Base-by-base conservation (phyloP, 2,797 vertebrate genomes). In the Phyllotis vaccarum region DNA sequence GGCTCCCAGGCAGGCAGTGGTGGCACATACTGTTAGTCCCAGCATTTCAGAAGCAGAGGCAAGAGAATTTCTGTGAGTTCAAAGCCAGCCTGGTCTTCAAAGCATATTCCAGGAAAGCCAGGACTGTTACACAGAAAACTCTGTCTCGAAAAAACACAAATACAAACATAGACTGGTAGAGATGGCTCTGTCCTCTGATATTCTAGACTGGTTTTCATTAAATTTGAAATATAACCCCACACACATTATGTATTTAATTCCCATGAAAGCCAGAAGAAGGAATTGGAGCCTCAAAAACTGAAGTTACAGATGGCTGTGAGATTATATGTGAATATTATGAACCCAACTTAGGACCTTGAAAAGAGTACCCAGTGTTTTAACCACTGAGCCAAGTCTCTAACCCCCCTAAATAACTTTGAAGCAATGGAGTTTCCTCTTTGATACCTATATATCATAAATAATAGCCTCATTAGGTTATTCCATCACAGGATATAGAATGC, bases 391-490 rank as follows among this genome's bases (percentile, higher is more conserved):
- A 86, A n/a, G 31, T 24, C 31, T 52, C 19, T 52, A 86, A 24
- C 0, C 2, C 0, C 31, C 52, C 87, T 88, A 91, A 87, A 81
- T 62, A 43, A 54, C 27, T 72, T 76, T 78, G 56, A 89, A 95
- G 46, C 22, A 91, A 43, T 75, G 31, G 70, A n/a, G 7, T 89
- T 80, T 93, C 49, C 7, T 27, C 70, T 72, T 2, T 70, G 80
- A 54, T 86, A 83, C 68, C 56, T 60, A 43, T 7, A 31, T 37
- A 31, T 31, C 76, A 27, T 86, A 70, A 93, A 49, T 54, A 56
- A 49, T 52, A 80, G 37, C 60, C 52, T 97, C 74, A 76, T 54
- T 93, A 85, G 46, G 78, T 78, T 24, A 80, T 94, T 87, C 58
- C 14, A 76, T 37, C 70, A 58, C 49, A 95, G 21, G 40, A 78